Conservation (phyloP, 2,888 invertebrate genomes). For the Orthosia cruda region DNA sequence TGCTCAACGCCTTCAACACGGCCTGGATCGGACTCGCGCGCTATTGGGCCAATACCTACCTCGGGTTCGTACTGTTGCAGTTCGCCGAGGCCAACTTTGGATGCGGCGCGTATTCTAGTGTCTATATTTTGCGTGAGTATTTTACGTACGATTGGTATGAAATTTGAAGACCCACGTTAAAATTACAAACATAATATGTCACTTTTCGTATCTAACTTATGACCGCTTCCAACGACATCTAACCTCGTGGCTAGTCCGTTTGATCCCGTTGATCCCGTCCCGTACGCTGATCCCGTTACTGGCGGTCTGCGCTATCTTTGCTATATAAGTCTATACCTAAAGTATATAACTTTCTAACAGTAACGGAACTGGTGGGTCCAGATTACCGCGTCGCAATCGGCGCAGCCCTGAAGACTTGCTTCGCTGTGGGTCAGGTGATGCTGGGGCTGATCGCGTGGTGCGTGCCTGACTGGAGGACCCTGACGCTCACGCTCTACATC, state of each 20-base stretch:
- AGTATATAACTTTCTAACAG: constrained; percentile 78
- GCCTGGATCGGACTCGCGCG: constrained; percentile 93
- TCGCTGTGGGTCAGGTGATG: constrained; percentile 93
- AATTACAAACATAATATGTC: neutral
- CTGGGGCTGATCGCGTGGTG: constrained; percentile 94
- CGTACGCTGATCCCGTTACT: neutral
- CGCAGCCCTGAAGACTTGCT: constrained; percentile 93
- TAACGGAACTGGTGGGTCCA: constrained; percentile 94
- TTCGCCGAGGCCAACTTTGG: constrained; percentile 94
- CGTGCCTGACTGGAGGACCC: constrained; percentile 93
- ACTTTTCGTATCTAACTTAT: neutral
- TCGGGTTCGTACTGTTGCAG: constrained; percentile 93
- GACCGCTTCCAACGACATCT: neutral
- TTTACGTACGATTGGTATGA: neutral
- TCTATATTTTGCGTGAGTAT: constrained; percentile 93
- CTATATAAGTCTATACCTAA: too few species aligned
- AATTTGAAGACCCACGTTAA: neutral
- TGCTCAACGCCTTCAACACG: constrained; percentile 91
- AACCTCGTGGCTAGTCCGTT: neutral
- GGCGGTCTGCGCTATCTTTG: too few species aligned
- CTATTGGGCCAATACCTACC: constrained; percentile 92
- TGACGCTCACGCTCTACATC: constrained; percentile 93
- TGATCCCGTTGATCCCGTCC: neutral
- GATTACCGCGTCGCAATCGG: constrained; percentile 93
- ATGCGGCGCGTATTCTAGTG: constrained; percentile 93